Evolutionary conservation across 2,888 invertebrate genomes (phyloP).

Genomic region (Drosophila prostipennis): DNA sequence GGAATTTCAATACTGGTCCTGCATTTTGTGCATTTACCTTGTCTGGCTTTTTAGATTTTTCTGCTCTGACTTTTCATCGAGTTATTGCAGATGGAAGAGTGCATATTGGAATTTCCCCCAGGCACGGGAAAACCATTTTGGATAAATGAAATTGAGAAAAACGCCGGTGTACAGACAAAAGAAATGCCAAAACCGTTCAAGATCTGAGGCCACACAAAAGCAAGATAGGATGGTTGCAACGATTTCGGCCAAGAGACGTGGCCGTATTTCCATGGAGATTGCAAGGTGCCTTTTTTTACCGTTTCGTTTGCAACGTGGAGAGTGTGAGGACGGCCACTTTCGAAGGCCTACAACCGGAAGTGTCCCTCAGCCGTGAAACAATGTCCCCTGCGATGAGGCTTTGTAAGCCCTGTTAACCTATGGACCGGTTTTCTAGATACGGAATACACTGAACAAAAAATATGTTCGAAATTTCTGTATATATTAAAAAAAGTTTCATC

Average conservation of each 20-base stretch:
- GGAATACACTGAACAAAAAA: neutral
- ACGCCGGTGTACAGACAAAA: conserved; percentile 21
- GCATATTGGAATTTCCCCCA: conserved; percentile 27
- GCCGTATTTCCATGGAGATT: conserved; percentile 30
- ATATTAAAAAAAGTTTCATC: no score
- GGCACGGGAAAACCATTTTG: conserved; percentile 3
- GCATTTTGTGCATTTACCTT: neutral
- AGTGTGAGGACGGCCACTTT: neutral
- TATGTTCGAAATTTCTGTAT: no score
- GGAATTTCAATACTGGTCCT: neutral
- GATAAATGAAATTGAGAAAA: conserved; percentile 20
- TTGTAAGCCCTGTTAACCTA: conserved; percentile 1
- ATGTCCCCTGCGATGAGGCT: conserved; percentile 16
- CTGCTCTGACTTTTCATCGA: neutral
- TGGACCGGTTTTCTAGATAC: neutral
- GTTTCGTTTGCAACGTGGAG: neutral
- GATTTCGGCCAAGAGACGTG: conserved; percentile 10
- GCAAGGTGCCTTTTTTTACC: neutral
- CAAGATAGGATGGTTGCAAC: conserved; percentile 9
- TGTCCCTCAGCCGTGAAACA: conserved; percentile 27
- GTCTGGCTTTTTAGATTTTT: neutral
- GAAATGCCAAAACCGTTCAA: conserved; percentile 22
- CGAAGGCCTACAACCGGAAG: conserved; percentile 37
- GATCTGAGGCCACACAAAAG: conserved; percentile 20
- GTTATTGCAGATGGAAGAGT: neutral